These are phyloP conservation scores for Acestrorhynchus altus DNA, from an alignment of 2,797 vertebrate species.

Conservation along the genomic window DNA sequence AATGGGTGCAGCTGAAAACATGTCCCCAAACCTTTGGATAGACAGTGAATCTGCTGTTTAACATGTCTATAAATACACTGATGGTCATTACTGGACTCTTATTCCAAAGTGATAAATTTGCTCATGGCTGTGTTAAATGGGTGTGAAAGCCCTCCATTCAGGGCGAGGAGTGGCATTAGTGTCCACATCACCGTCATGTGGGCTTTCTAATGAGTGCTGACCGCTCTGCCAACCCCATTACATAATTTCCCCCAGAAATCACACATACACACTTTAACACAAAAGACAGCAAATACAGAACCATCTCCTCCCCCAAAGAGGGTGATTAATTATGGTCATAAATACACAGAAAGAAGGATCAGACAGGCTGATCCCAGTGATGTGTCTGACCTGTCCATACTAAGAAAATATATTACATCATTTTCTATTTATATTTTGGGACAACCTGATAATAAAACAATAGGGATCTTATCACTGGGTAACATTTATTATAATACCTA, in stretches of 20 bases:
- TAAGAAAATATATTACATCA: neutral
- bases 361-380: neutral
- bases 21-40: too few species aligned
- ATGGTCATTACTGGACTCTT: neutral
- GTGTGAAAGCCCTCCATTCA: slow-evolving; percentile 50
- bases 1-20: too few species aligned
- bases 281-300: neutral
- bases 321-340: neutral
- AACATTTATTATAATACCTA: too few species aligned
- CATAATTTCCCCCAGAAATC: slow-evolving; percentile 6
- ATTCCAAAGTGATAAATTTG: neutral
- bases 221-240: slow-evolving; percentile 31
- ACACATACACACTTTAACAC: slow-evolving; percentile 7
- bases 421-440: too few species aligned
- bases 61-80: slow-evolving; percentile 14
- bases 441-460: too few species aligned
- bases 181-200: slow-evolving; percentile 47
- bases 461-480: too few species aligned
- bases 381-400: neutral
- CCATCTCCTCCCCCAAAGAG: neutral
- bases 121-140: slow-evolving; percentile 9
- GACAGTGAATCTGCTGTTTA: neutral
- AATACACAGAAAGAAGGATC: neutral
- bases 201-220: slow-evolving; percentile 47
- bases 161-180: slow-evolving; percentile 24